Evolutionary conservation across 2,113 vertebrate species (phyloP).

Genomic region (Sminthopsis crassicaudata): DNA sequence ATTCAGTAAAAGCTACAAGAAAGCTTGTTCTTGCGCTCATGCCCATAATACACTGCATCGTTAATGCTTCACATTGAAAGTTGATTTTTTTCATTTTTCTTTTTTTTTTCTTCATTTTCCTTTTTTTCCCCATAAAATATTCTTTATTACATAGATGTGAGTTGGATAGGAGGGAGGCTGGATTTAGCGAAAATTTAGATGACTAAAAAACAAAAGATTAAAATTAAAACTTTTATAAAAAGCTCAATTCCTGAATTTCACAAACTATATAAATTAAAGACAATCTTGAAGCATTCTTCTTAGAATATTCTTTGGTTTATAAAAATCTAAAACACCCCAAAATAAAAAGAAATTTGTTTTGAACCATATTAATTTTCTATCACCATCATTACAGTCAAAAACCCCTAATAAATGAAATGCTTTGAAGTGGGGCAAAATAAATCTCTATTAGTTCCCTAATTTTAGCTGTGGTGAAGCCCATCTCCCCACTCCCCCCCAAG

Average conservation of each 20-base stretch:
- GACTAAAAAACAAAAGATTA: not conserved
- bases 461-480: constrained; percentile 22
- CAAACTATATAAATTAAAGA: constrained; percentile 25
- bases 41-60: constrained; percentile 5
- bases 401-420: constrained; percentile 8
- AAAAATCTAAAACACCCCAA: constrained; percentile 9
- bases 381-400: constrained; percentile 14
- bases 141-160: not conserved
- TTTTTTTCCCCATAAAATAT: no score
- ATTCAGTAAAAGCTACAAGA: not conserved
- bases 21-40: constrained; percentile 13
- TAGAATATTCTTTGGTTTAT: constrained; percentile 7
- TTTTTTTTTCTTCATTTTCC: not conserved
- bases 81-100: not conserved
- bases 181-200: not conserved
- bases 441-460: constrained; percentile 14
- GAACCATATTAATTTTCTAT: constrained; percentile 4
- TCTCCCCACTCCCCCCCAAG: not conserved
- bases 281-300: constrained; percentile 32
- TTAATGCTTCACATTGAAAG: constrained; percentile 26
- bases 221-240: not conserved
- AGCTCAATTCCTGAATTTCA: not conserved
- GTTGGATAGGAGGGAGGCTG: not conserved
- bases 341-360: not conserved
- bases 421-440: not conserved